These are phyloP conservation scores for Agriotes lineatus DNA, from an alignment of 2,888 invertebrate genomes.

Conservation along the genomic window DNA sequence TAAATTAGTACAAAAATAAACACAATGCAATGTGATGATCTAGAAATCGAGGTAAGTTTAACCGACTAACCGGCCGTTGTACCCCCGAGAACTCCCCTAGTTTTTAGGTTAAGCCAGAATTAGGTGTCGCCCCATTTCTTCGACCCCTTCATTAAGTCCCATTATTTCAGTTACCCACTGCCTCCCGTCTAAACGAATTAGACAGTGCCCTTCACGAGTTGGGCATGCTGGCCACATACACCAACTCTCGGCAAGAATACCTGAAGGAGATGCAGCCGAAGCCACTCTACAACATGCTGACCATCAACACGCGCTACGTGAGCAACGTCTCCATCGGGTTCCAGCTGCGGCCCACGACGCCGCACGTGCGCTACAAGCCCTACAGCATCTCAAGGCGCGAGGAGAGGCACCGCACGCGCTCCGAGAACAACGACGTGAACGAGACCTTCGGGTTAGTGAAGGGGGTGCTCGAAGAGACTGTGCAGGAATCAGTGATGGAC, in stretches of 20 bases:
- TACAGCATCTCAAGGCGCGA: constrained; percentile 70
- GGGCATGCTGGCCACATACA: constrained; percentile 73
- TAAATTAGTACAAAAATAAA: constrained; percentile 40
- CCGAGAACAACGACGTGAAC: constrained; percentile 72
- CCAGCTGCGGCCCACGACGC: constrained; percentile 69
- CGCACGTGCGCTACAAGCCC: constrained; percentile 70
- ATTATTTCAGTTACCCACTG: constrained; percentile 38
- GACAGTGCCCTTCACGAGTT: constrained; percentile 73
- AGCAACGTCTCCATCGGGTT: constrained; percentile 75
- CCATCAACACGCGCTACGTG: constrained; percentile 71
- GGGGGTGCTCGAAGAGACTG: constrained; percentile 57
- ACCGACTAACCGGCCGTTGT: background rate
- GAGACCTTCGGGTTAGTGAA: constrained; percentile 54
- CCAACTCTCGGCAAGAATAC: constrained; percentile 71
- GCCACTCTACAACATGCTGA: constrained; percentile 66
- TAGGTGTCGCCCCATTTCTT: background rate
- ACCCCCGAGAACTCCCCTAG: no score
- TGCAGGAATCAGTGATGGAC: constrained; percentile 53
- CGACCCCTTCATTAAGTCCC: background rate
- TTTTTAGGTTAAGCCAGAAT: background rate
- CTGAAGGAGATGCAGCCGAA: constrained; percentile 67
- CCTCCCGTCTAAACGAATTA: constrained; percentile 69
- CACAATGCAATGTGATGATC: constrained; percentile 54
- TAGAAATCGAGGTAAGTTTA: constrained; percentile 50
- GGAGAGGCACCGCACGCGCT: constrained; percentile 72